A percentile compares a stretch with the other conserved stretches of the same genome.
Evolutionary conservation across 1,140 invertebrate genomes (phyloP).

Genomic region (Phocides pigmalion): DNA sequence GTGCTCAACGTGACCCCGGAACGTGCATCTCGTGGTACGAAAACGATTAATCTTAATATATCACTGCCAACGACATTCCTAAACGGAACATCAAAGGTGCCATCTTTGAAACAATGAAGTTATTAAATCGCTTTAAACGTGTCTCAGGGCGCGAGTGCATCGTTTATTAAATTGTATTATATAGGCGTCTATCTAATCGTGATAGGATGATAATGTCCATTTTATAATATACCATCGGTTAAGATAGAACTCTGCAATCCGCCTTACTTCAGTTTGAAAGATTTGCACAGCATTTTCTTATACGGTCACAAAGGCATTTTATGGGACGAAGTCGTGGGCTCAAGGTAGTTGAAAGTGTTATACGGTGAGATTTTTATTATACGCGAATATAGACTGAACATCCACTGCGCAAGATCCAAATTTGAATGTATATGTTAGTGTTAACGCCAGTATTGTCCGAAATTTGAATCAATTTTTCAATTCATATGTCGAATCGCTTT

Average conservation of each 20-base stretch:
- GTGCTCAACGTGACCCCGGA: conserved; percentile 69
- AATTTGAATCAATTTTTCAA: no score
- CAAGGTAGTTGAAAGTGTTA: neutral
- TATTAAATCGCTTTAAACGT: conserved; percentile 22
- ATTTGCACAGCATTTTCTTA: conserved; percentile 20
- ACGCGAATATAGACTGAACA: conserved; percentile 20
- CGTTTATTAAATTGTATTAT: conserved; percentile 20
- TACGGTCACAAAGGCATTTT: conserved; percentile 20
- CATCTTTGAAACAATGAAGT: conserved; percentile 51
- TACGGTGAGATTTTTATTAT: conserved; percentile 11
- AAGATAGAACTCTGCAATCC: conserved; percentile 20
- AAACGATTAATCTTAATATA: conserved; percentile 52
- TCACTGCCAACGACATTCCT: conserved; percentile 77
- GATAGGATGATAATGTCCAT: conserved; percentile 29
- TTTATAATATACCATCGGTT: conserved; percentile 16
- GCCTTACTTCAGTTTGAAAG: conserved; percentile 21
- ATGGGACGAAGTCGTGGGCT: conserved; percentile 10
- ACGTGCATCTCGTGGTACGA: conserved; percentile 46
- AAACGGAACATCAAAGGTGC: conserved; percentile 52
- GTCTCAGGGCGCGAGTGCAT: neutral
- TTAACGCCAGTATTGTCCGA: conserved; percentile 17
- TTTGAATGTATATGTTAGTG: conserved; percentile 13
- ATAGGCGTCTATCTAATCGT: conserved; percentile 23
- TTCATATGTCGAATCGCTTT: no score
- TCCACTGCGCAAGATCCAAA: neutral